Evolutionary conservation across 1,140 invertebrate species (phyloP), one percentile per base, ranked within the genome.

Genomic region (Drosophila tristis): DNA sequence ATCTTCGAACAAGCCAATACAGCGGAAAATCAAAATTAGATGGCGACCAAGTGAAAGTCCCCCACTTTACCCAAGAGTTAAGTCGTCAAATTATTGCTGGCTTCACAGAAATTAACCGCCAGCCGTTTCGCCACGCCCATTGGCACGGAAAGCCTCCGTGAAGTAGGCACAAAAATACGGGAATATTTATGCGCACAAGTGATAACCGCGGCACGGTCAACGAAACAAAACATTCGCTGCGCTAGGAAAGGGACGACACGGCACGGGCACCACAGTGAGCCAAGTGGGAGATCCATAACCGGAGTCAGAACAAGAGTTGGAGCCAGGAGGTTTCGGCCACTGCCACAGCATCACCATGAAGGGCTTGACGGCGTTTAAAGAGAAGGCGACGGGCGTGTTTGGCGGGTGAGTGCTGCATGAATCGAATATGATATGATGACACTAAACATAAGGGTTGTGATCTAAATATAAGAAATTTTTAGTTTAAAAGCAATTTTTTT

Each of bases 321-420:
- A 44, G 15, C 23, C 57, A 55, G 39, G 48, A 63, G 48, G 53
- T 57, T 43, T 56, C 56, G 63, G 49, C 39, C n/a, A 82, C 11
- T 42, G 59, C n/a, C 49, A 35, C 61, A 78, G 68, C 78, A 76
- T 63, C 80, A 70, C 7, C 54, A 92, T 92, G 91, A 91, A 90
- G 90, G 90, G 90, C 67, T 90, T 92, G 81, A 81, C 82, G 72
- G 74, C 91, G 78, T 77, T 92, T 82, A 92, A 92, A 76, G 91
- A 92, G 72, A 92, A 91, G 71, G 91, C 91, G 58, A 63, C 86
- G 11, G 90, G 91, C 67, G 89, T 89, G 51, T 91, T 92, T 35
- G 31, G 91, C 76, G 91, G 91, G 91, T 92, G 68, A 92, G 91
- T 92, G 44, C 20, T 43, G 53, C 57, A 68, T 67, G 63, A 84